A percentile compares a stretch with the other conserved stretches of the same genome.
These are phyloP conservation scores for Cygnus olor DNA, from an alignment of 2,797 vertebrate genomes.

Conservation along the genomic window DNA sequence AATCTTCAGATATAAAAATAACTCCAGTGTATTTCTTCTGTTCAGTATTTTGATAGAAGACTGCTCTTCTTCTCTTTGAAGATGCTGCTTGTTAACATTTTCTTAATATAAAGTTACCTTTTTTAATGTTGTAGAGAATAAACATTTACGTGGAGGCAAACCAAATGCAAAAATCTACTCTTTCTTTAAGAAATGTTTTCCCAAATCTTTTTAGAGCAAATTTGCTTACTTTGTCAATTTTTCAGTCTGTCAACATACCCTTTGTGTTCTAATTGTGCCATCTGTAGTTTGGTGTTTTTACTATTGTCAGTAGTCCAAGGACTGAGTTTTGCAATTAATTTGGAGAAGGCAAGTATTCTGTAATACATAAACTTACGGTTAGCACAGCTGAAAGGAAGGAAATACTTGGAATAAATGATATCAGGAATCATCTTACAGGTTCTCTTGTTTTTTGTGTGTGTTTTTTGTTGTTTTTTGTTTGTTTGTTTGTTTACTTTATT, in stretches of 20 bases:
- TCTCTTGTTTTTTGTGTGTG: background rate
- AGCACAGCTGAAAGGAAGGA: background rate
- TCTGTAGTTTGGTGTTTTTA: slow-evolving; percentile 9
- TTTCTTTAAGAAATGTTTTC: background rate
- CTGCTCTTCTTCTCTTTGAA: background rate
- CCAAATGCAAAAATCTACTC: background rate
- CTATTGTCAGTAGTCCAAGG: slow-evolving; percentile 6
- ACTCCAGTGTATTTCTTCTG: fast-evolving
- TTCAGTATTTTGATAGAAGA: background rate
- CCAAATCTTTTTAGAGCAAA: background rate
- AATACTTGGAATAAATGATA: background rate
- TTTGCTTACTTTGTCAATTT: background rate
- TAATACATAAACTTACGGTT: background rate
- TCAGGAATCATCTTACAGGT: background rate
- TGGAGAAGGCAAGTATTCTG: background rate
- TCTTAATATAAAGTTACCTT: background rate
- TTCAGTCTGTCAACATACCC: background rate
- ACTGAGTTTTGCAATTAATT: background rate
- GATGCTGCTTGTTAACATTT: background rate
- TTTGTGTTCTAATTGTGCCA: slow-evolving; percentile 24
- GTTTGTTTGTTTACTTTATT: background rate
- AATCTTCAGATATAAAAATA: background rate
- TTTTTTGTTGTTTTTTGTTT: no score
- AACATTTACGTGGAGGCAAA: background rate
- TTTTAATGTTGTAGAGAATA: background rate